Base-by-base conservation (phyloP, 1,140 invertebrate genomes). In the Micrasema minimum region DNA sequence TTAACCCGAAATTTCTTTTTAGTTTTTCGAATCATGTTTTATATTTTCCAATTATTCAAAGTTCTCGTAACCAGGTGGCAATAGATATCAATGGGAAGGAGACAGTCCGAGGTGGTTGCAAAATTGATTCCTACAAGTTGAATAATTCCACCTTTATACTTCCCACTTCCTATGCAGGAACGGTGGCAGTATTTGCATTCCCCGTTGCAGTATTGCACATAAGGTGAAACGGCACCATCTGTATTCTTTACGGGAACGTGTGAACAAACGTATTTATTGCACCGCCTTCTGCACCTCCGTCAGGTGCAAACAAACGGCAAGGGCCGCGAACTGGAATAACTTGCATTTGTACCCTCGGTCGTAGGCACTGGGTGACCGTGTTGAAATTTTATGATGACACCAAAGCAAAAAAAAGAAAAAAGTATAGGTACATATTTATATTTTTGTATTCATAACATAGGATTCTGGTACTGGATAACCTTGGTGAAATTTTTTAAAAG, bases 201-300 rank as follows among this genome's bases (percentile, higher is more conserved):
- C 22, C 26, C 20, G 20, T 45, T 7, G 26, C 26, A 4, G 26
- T 31, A 31, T 31, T 31, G 26, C 7, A 46, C 41, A 62, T 26
- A 38, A 26, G 22, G 38, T 12, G 62, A 12, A 11, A 50, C 45
- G 22, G 45, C 43, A 22, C 62, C 62, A 66, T 66, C 62, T 51
- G 48, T 66, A 66, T 66, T 66, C 46, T 66, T 51, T 66, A 66
- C 46, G 62, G 6, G 45, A 51, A 51, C 62, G 50, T 23, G 62
- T 20, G 45, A 51, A 51, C 62, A 50, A 51, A 38, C 62, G 46
- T 51, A 51, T 66, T 51, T 66, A 66, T 66, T 66, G 62, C 62
- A 35, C 16, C 41, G 35, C 20, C 59, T 9, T 38, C 51, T 1
- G n/a, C 16, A n/a, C 38, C 38, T 10, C 38, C 10, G 43, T 46